These are phyloP conservation scores for Eupithecia inturbata DNA, from an alignment of 2,888 invertebrate species.

Conservation along the genomic window DNA sequence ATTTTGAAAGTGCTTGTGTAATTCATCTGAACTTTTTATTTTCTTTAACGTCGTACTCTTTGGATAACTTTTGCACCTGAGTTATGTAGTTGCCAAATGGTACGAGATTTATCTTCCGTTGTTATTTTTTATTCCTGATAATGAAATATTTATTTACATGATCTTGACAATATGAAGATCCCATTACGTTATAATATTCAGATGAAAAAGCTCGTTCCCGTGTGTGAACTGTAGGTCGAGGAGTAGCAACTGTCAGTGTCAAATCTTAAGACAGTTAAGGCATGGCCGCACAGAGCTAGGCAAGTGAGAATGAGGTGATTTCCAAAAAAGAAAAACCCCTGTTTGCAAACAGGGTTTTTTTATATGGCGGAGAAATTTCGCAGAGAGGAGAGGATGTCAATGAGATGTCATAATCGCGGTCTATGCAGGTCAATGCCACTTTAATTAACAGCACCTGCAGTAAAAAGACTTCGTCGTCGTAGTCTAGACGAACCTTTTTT, in stretches of 20 bases:
- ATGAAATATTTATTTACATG: neutral
- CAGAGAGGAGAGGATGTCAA: too few species aligned
- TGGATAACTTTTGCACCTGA: neutral
- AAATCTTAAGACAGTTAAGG: neutral
- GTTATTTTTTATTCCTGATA: neutral
- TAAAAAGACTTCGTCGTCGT: too few species aligned
- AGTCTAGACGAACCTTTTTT: too few species aligned
- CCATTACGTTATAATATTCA: neutral
- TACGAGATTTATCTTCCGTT: neutral
- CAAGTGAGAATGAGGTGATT: too few species aligned
- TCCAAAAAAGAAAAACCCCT: too few species aligned
- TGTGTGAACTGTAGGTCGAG: neutral
- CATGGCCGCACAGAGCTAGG: neutral
- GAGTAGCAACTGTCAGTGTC: neutral
- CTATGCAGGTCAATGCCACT: too few species aligned
- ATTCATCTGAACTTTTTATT: neutral
- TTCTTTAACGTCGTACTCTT: neutral
- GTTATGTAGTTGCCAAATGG: neutral
- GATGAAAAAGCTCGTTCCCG: neutral
- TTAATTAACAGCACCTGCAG: too few species aligned
- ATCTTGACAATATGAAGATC: too few species aligned
- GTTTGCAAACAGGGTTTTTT: too few species aligned
- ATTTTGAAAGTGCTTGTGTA: conserved; percentile 1
- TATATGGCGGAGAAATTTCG: too few species aligned
- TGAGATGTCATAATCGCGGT: too few species aligned